Percentiles rank a stretch among this genome's conserved stretches.
These are phyloP conservation scores for Drosophila recens DNA, from an alignment of 2,888 invertebrate genomes.

Conservation along the genomic window DNA sequence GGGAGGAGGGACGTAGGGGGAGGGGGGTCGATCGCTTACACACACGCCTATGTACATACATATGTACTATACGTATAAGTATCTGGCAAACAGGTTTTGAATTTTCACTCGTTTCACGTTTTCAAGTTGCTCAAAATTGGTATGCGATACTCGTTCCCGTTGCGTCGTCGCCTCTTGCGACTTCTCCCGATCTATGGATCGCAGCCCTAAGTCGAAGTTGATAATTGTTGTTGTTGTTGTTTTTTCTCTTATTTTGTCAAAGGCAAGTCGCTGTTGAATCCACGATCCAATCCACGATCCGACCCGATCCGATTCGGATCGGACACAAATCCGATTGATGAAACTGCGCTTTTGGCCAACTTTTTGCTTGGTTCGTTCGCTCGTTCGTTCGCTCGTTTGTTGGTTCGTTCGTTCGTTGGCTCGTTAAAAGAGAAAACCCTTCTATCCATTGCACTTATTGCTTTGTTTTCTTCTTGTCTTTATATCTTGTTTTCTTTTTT, in stretches of 20 bases:
- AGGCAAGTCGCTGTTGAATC: constrained; percentile 20
- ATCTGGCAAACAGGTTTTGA: constrained; percentile 66
- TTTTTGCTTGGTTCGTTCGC: constrained; percentile 28
- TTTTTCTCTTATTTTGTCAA: constrained; percentile 45
- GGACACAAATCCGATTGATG: constrained; percentile 57
- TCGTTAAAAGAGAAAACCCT: constrained; percentile 74
- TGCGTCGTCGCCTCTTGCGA: constrained; percentile 10
- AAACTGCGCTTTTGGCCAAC: constrained; percentile 51
- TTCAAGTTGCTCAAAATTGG: constrained; percentile 73
- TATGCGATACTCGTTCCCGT: constrained; percentile 58
- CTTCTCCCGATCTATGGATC: background rate
- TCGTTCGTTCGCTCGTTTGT: constrained; percentile 34
- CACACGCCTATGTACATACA: constrained; percentile 18
- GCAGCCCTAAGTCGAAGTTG: constrained; percentile 60
- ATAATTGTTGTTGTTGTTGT: constrained; percentile 28
- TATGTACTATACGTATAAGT: background rate
- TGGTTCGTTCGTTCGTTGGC: constrained; percentile 36
- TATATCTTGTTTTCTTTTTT: constrained; percentile 43
- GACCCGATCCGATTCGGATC: constrained; percentile 27
- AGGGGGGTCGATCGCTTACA: background rate
- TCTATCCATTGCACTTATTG: constrained; percentile 46
- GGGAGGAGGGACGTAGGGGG: background rate
- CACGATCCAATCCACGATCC: constrained; percentile 20
- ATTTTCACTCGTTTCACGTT: constrained; percentile 78
- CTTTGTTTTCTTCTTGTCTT: constrained; percentile 34